Conservation (phyloP, 2,797 vertebrate genomes). For the Lepus townsendii region DNA sequence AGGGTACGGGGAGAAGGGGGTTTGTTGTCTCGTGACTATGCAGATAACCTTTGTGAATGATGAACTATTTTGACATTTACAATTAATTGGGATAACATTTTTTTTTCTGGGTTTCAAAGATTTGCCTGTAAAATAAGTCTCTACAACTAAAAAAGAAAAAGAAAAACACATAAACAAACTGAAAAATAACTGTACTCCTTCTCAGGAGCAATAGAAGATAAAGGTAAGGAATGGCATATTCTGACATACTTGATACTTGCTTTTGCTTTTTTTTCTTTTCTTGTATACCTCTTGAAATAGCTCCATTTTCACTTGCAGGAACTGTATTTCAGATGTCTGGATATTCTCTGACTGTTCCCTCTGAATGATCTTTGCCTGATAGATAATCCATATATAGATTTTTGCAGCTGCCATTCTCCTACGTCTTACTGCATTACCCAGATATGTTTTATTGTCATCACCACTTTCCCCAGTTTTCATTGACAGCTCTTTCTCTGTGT, state of each 20-base stretch:
- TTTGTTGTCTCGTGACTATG: not conserved
- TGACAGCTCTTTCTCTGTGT: not conserved
- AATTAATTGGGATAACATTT: not conserved
- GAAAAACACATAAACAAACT: slow-evolving; percentile 22
- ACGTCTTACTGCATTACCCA: not conserved
- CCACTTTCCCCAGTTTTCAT: not conserved
- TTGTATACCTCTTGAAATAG: not conserved
- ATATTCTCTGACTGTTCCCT: not conserved
- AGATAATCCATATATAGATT: not conserved
- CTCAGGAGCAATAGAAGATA: not conserved
- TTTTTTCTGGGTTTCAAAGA: slow-evolving; percentile 39
- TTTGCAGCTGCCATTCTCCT: not conserved
- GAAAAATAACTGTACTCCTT: not conserved
- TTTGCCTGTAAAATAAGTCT: slow-evolving; percentile 41
- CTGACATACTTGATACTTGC: not conserved
- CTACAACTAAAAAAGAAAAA: slow-evolving; percentile 57
- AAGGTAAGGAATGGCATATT: not conserved
- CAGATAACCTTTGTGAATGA: not conserved
- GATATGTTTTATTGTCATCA: not conserved
- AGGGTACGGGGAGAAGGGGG: not conserved
- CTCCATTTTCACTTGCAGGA: not conserved
- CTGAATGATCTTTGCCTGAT: not conserved
- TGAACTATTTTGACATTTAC: slow-evolving; percentile 30
- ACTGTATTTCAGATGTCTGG: not conserved
- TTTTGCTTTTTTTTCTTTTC: not conserved